Evolutionary conservation across 2,113 vertebrate genomes (phyloP).

Genomic region (Amphiprion ocellaris): DNA sequence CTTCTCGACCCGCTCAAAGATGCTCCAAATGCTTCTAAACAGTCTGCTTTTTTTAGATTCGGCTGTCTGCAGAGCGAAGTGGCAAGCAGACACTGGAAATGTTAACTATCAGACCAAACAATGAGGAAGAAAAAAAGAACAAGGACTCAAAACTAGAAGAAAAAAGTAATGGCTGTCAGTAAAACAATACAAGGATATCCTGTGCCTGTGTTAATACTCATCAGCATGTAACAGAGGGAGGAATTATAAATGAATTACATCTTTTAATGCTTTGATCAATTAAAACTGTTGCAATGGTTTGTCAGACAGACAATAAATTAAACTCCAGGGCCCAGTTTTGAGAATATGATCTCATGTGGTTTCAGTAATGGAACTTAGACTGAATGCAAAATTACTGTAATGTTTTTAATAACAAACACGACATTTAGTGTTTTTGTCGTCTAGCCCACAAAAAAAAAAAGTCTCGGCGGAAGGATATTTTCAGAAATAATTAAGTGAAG

Average conservation of each 20-base stretch:
- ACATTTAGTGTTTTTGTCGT: background rate
- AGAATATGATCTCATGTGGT: background rate
- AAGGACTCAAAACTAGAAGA: background rate
- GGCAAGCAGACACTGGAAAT: background rate
- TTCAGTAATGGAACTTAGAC: background rate
- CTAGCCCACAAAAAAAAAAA: too few species aligned
- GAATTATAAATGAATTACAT: background rate
- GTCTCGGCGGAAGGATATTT: background rate
- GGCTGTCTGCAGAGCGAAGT: background rate
- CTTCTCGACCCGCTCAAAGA: background rate
- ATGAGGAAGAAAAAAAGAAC: background rate
- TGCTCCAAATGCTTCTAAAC: conserved; percentile 3
- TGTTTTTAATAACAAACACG: background rate
- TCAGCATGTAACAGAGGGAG: background rate
- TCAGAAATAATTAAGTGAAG: background rate
- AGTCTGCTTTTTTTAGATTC: conserved; percentile 26
- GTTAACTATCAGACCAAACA: background rate
- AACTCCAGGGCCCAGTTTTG: background rate
- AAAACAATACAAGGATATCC: background rate
- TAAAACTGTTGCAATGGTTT: conserved; percentile 8
- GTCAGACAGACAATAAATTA: conserved; percentile 1
- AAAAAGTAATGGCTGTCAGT: background rate
- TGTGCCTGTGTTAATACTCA: background rate
- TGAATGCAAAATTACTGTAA: background rate
- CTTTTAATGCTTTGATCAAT: conserved; percentile 7